These are phyloP conservation scores for Pegoplata infirma DNA, from an alignment of 2,888 invertebrate genomes.

Conservation along the genomic window DNA sequence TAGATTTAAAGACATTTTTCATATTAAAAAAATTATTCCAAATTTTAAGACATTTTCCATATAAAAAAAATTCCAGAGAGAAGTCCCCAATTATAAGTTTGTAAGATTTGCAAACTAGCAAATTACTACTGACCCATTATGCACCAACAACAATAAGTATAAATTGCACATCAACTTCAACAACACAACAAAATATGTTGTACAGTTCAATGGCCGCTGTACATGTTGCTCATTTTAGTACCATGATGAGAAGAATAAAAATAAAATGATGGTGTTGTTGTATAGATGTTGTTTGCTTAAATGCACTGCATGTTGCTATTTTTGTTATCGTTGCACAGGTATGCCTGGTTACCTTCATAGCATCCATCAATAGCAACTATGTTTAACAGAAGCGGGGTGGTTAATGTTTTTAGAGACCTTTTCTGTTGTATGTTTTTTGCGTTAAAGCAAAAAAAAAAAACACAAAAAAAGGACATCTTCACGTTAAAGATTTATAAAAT, in stretches of 20 bases:
- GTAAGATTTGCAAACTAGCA: too few species aligned
- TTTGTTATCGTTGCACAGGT: too few species aligned
- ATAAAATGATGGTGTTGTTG: constrained; percentile 31
- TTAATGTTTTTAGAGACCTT: background rate
- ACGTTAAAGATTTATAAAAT: constrained; percentile 45
- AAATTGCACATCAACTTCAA: constrained; percentile 41
- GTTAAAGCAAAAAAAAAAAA: too few species aligned
- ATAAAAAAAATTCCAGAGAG: too few species aligned
- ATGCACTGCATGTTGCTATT: constrained; percentile 35
- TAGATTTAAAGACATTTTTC: too few species aligned
- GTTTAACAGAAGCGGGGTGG: background rate
- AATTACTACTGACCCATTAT: too few species aligned
- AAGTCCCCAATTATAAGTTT: too few species aligned
- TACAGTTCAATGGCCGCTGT: constrained; percentile 66
- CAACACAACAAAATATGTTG: constrained; percentile 14
- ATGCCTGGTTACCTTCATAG: background rate
- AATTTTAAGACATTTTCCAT: too few species aligned
- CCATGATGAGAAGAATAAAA: background rate
- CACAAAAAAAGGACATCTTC: constrained; percentile 47
- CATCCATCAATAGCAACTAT: background rate
- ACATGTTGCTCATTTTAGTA: constrained; percentile 63
- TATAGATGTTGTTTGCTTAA: constrained; percentile 37
- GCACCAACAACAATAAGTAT: constrained; percentile 54
- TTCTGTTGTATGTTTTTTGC: constrained; percentile 15
- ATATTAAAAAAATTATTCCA: too few species aligned